Base-by-base conservation (phyloP, 1,140 invertebrate species). In the Lysiphlebus fabarum region DNA sequence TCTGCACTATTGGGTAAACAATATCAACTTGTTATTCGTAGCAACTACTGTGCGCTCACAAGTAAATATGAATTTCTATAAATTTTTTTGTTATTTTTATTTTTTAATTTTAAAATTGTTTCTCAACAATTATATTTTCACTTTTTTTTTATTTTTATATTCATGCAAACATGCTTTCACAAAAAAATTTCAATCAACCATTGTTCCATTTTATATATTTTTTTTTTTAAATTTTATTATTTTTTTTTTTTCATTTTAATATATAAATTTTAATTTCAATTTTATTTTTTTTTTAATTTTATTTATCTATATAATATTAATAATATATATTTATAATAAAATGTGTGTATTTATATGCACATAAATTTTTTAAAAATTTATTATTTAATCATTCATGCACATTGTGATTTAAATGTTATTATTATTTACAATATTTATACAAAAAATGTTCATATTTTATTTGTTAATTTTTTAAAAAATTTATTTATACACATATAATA, bases 351-450 rank as follows among this genome's bases (percentile, higher is more conserved):
- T 47, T 69, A 59, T 56, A 63, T 64, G 64, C 34, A 33, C 51
- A 34, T 63, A 58, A 47, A 53, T 68, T 62, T 67, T 70, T 66
- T 62, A 62, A 67, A 58, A 62, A 67, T 65, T 63, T 65, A 68
- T 69, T 63, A 67, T 64, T 65, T 65, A 67, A 64, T 68, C 63
- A 37, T 38, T 37, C 62, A 61, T 62, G 58, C 65, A 68, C 69
- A 66, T 66, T 65, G 67, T 56, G 68, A 65, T 66, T 64, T 68
- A 75, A 72, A 75, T 74, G 17, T 26, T 26, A 26, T 72, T 70
- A 70, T 67, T 75, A 75, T 75, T 63, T 75, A 72, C 72, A 75
- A 58, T 64, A 71, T 72, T 74, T 73, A 72, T 73, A 73, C 68
- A 75, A 76, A 74, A 74, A 69, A 41, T 44, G 14, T 55, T 11